Conservation (phyloP, 2,113 vertebrate genomes). For the Osmerus mordax region DNA sequence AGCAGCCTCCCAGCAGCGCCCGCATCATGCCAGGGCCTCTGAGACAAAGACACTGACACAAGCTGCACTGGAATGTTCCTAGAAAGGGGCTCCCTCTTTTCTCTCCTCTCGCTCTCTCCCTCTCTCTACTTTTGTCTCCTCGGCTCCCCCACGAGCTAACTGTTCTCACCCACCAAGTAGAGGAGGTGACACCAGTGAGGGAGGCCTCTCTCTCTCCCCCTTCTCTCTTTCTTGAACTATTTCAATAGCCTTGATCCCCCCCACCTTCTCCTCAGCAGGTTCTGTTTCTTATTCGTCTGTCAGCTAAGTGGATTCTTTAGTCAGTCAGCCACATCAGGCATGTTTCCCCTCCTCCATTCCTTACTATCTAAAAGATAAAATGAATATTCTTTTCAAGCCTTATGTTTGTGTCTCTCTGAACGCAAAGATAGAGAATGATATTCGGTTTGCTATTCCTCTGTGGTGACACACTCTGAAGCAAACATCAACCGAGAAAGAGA, state of each 20-base stretch:
- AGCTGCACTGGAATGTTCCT: slow-evolving; percentile 9
- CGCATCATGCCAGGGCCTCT: slow-evolving; percentile 44
- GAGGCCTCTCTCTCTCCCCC: not conserved
- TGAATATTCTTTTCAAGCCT: too few species aligned
- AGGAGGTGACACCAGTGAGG: slow-evolving; percentile 16
- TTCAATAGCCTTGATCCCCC: not conserved
- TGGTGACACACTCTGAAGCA: too few species aligned
- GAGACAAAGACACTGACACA: slow-evolving; percentile 47
- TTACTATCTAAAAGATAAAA: too few species aligned
- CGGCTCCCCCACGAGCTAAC: slow-evolving; percentile 17
- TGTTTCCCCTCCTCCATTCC: not conserved
- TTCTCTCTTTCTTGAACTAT: not conserved
- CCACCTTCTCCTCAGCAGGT: not conserved
- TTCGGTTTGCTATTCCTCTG: too few species aligned
- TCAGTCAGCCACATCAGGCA: not conserved
- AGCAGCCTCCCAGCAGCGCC: slow-evolving; percentile 60
- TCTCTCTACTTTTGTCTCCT: slow-evolving; percentile 59
- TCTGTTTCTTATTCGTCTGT: not conserved
- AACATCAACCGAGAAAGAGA: too few species aligned
- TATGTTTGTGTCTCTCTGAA: too few species aligned
- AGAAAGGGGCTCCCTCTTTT: slow-evolving; percentile 48
- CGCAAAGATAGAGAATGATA: too few species aligned
- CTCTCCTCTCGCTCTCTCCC: slow-evolving; percentile 49
- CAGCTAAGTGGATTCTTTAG: not conserved
- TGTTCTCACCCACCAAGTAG: not conserved